Percentiles rank a stretch among this genome's conserved stretches.
Conservation (phyloP, 1,140 invertebrate species). For the Fopius arisanus region DNA sequence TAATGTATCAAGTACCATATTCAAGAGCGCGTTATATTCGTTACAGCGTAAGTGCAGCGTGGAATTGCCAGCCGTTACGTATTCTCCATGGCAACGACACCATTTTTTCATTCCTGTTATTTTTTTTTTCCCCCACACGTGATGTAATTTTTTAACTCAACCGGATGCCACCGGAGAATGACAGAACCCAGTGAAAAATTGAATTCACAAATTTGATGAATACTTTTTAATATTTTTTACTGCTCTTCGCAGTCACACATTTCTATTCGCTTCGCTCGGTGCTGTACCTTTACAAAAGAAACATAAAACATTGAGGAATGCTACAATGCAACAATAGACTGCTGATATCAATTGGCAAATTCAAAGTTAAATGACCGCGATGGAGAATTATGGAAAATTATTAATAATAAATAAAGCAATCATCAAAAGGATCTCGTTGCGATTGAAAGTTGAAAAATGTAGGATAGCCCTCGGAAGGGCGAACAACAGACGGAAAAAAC, state of each 20-base stretch:
- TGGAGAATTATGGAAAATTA: too few relatives aligned
- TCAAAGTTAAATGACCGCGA: too few relatives aligned
- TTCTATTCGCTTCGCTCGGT: background rate
- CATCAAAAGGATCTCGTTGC: too few relatives aligned
- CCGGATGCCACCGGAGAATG: background rate
- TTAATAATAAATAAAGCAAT: too few relatives aligned
- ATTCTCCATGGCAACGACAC: background rate
- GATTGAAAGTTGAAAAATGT: too few relatives aligned
- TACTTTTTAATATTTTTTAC: background rate
- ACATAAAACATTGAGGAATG: too few relatives aligned
- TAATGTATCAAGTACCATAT: conserved; percentile 13
- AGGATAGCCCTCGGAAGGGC: too few relatives aligned
- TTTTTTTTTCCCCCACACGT: background rate
- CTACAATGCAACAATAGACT: too few relatives aligned
- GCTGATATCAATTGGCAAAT: too few relatives aligned
- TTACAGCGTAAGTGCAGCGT: conserved; percentile 7
- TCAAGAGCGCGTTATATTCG: background rate
- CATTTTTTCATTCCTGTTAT: background rate
- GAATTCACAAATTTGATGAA: background rate
- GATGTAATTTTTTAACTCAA: background rate
- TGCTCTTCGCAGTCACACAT: background rate
- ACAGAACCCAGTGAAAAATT: background rate
- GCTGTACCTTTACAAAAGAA: too few relatives aligned
- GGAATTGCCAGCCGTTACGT: background rate
- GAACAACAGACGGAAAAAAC: too few relatives aligned